Conservation (phyloP, 2,888 invertebrate genomes). For the Colostygia pectinataria region DNA sequence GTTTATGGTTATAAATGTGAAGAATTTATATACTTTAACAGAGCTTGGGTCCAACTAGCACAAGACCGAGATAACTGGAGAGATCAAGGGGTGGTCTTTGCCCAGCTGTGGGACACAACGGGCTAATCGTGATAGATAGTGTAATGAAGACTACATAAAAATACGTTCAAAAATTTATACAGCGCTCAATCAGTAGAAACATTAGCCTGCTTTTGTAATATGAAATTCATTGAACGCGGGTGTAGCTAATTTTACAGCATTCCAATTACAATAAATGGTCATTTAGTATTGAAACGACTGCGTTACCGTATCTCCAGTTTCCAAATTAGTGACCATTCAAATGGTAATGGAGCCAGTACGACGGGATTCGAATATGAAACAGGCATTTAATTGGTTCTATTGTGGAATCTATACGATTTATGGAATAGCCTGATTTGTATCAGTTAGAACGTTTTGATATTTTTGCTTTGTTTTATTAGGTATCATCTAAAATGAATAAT, state of each 20-base stretch:
- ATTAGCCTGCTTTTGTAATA: neutral
- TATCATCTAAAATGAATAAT: too few relatives aligned
- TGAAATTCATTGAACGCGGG: neutral
- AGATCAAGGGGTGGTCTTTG: too few relatives aligned
- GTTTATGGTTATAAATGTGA: too few relatives aligned
- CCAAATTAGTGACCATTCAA: conserved; percentile 28
- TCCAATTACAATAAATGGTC: conserved; percentile 8
- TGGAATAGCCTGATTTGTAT: neutral
- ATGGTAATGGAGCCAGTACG: conserved; percentile 27
- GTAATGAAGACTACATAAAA: too few relatives aligned
- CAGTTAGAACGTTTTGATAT: neutral
- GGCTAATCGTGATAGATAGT: too few relatives aligned
- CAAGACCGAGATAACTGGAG: too few relatives aligned
- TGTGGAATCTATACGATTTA: conserved; percentile 5
- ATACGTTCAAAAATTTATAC: too few relatives aligned
- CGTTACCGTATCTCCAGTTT: conserved; percentile 16
- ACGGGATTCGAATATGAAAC: conserved; percentile 22
- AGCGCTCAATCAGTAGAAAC: too few relatives aligned
- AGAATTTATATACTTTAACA: too few relatives aligned
- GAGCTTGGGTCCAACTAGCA: too few relatives aligned
- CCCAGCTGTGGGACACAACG: too few relatives aligned
- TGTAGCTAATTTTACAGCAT: neutral
- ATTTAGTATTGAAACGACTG: conserved; percentile 12
- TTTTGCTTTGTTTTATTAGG: too few relatives aligned
- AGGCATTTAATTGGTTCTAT: conserved; percentile 21